These are phyloP conservation scores for Pararge aegeria DNA, from an alignment of 1,140 invertebrate species.

Conservation along the genomic window DNA sequence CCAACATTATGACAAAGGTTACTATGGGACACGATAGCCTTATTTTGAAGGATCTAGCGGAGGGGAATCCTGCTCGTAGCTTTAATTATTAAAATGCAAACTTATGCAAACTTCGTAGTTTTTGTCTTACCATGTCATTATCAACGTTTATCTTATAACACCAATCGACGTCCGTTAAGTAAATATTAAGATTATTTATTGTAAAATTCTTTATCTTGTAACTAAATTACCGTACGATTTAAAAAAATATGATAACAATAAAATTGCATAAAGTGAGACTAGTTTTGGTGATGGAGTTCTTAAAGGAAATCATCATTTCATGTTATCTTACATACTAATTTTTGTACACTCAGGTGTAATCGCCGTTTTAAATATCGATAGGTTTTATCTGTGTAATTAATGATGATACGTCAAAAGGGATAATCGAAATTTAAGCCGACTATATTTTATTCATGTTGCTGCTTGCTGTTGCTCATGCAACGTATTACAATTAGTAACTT, in stretches of 20 bases:
- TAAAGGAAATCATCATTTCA: background rate
- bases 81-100: too few species aligned
- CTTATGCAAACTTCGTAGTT: too few species aligned
- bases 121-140: too few species aligned
- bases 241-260: background rate
- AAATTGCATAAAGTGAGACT: background rate
- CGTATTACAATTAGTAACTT: background rate
- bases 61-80: too few species aligned
- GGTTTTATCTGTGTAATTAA: slow-evolving; percentile 1
- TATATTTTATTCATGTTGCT: background rate
- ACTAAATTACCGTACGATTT: background rate
- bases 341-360: background rate
- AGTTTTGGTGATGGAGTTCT: background rate
- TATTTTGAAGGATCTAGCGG: too few species aligned
- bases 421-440: background rate
- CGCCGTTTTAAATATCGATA: background rate
- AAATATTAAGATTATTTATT: background rate
- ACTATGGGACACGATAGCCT: too few species aligned
- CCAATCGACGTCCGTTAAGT: background rate
- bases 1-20: too few species aligned
- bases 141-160: too few species aligned
- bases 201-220: background rate
- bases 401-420: background rate
- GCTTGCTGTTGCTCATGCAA: background rate
- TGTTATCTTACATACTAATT: background rate